phyloP scores from a whole-genome alignment of 1,140 invertebrate genomes.

The Achatina immaculata region DNA sequence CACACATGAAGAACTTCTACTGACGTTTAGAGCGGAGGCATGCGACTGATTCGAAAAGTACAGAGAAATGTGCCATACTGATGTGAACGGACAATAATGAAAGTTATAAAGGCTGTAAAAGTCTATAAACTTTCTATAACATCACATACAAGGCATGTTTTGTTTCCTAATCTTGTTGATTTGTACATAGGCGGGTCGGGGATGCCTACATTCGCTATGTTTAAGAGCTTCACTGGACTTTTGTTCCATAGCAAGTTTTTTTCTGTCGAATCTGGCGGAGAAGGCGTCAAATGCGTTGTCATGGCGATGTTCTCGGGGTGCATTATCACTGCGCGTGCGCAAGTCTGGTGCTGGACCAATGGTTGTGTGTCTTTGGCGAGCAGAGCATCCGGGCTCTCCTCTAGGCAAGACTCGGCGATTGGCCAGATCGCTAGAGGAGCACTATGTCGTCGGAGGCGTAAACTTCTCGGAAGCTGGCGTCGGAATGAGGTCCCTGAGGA shows the following conservation, averaged over 20 bases:
- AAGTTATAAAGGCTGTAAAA: too few relatives aligned
- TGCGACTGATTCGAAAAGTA: too few relatives aligned
- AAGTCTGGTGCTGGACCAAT: not conserved
- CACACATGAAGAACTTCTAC: too few relatives aligned
- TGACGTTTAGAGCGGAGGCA: too few relatives aligned
- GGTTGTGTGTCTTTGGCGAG: conserved; percentile 1
- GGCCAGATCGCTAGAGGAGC: conserved; percentile 35
- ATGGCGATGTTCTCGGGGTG: not conserved
- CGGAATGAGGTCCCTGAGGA: not conserved
- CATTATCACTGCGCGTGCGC: not conserved
- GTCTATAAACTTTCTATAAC: too few relatives aligned
- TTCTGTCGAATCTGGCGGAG: not conserved
- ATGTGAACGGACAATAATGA: too few relatives aligned
- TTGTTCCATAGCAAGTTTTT: not conserved
- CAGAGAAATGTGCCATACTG: too few relatives aligned
- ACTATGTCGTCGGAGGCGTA: conserved; percentile 39
- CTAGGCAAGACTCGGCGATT: conserved; percentile 19
- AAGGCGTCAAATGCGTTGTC: not conserved
- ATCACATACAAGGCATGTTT: too few relatives aligned
- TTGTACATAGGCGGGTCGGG: too few relatives aligned
- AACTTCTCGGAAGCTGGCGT: conserved; percentile 29
- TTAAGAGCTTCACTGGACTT: not conserved
- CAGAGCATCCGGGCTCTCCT: conserved; percentile 18
- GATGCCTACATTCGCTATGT: too few relatives aligned
- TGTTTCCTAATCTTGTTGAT: too few relatives aligned